phyloP scores from a whole-genome alignment of 2,113 vertebrate genomes.

The Myiagra hebetior region DNA sequence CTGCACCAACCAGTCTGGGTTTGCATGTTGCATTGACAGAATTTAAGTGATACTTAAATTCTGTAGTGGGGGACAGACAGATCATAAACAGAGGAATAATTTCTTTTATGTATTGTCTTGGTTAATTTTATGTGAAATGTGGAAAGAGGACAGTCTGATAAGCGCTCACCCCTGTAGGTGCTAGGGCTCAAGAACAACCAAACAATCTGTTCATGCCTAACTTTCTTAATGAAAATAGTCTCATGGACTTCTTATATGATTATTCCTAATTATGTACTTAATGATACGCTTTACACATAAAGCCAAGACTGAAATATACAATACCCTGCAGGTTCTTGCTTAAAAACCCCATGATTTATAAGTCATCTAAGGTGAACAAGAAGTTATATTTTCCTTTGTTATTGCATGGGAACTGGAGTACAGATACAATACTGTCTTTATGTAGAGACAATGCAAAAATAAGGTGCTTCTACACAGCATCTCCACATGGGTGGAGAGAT shows the following conservation, averaged over 20 bases:
- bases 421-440: background rate
- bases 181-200: background rate
- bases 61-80: background rate
- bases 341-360: background rate
- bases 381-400: background rate
- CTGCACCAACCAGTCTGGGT: background rate
- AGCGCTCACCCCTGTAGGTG: background rate
- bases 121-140: background rate
- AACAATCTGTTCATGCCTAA: background rate
- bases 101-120: background rate
- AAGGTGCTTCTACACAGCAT: background rate
- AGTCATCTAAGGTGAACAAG: background rate
- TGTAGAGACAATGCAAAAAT: background rate
- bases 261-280: background rate
- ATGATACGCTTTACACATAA: background rate
- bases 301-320: background rate
- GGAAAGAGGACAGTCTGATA: background rate
- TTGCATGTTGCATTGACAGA: background rate
- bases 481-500: background rate
- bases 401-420: rapidly evolving
- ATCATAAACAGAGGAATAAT: background rate
- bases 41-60: background rate
- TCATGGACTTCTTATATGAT: background rate
- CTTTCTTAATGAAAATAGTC: background rate
- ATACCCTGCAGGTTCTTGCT: background rate